Conservation (phyloP, 2,113 vertebrate genomes). For the Cephalopholis sonnerati region DNA sequence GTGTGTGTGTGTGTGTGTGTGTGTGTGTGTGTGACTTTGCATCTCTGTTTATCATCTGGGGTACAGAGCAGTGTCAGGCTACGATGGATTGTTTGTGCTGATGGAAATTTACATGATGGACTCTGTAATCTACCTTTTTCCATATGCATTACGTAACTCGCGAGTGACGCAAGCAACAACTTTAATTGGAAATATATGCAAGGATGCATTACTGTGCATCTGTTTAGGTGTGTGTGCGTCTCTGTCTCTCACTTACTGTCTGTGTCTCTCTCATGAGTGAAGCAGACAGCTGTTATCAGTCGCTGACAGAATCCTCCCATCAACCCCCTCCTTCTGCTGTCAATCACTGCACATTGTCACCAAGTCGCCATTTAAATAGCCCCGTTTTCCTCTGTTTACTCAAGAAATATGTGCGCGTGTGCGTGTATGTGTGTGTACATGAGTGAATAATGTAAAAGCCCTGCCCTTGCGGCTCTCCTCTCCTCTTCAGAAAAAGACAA, state of each 20-base stretch:
- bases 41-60: conserved; percentile 64
- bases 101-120: conserved; percentile 60
- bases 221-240: conserved; percentile 18
- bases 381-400: conserved; percentile 58
- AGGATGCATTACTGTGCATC: conserved; percentile 49
- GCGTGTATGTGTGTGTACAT: not conserved
- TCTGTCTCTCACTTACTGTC: conserved; percentile 24
- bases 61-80: conserved; percentile 44
- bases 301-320: conserved; percentile 78
- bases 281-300: conserved; percentile 82
- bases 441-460: conserved; percentile 21
- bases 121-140: conserved; percentile 52
- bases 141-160: conserved; percentile 65
- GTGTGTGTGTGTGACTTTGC: conserved; percentile 42
- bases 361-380: conserved; percentile 69
- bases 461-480: conserved; percentile 19
- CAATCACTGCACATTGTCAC: conserved; percentile 79
- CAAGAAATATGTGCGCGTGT: conserved; percentile 23
- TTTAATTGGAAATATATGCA: conserved; percentile 69
- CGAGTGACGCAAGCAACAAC: conserved; percentile 56
- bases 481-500: conserved; percentile 40
- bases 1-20: conserved; percentile 13
- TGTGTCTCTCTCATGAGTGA: conserved; percentile 64
- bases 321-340: conserved; percentile 74
- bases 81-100: conserved; percentile 59